Evolutionary conservation across 2,888 invertebrate species (phyloP), one percentile per base, ranked within the genome.

Genomic region (Blastobasis lacticolella): DNA sequence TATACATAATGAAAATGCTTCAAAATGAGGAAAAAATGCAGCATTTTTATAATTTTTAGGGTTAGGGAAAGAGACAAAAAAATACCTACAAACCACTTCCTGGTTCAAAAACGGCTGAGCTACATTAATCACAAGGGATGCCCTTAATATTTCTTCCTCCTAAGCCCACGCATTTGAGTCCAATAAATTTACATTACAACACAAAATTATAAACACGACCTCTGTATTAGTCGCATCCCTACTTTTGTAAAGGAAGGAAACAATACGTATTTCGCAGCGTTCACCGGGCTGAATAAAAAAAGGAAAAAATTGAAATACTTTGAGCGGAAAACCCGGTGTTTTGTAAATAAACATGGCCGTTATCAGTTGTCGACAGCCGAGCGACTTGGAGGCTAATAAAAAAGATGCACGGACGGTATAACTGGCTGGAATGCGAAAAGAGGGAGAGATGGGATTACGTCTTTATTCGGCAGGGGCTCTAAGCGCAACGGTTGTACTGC

Each of bases 311-410:
- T 67, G 73, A 63, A 74, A 71, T 71, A 73, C 74, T 78, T 75
- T 75, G 68, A 78, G 82, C 77, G 74, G 71, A 76, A 83, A 79
- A 76, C 71, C 69, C 75, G 81, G 71, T 81, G 86, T 84, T 87
- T 86, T 81, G 78, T 81, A 83, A 85, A 85, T 81, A 88, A 88
- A 81, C 84, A 81, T 64, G 68, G 56, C 64, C 65, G 81, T 76
- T 88, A 88, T 88, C 87, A 83, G 83, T 69, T 69, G 75, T 76
- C 83, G 79, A 81, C 88, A 87, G 79, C 78, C 86, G 69, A 81
- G 73, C 84, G 82, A 77, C 71, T 81, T 73, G 76, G 72, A 71
- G 73, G 74, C 75, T 82, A 80, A 82, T 82, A 84, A 85, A 80
- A 80, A 78, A 73, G 70, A 67, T 70, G 66, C 64, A 67, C 68